Evolutionary conservation across 1,140 invertebrate genomes (phyloP).

Genomic region (Plutomurus gul): DNA sequence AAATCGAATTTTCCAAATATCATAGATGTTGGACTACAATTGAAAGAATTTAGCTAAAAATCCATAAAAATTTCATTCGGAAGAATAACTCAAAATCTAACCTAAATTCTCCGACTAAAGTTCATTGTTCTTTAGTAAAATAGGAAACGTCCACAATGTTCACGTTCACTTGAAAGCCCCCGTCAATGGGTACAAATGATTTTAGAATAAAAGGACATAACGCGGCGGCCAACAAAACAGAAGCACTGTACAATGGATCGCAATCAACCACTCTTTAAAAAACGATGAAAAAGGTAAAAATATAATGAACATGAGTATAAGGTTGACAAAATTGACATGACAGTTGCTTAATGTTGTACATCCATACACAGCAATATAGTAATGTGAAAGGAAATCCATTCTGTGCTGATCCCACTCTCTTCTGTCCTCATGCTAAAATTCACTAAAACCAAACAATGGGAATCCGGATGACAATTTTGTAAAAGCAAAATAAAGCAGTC

Average conservation of each 20-base stretch:
- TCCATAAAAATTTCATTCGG: no score
- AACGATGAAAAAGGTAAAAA: constrained; percentile 14
- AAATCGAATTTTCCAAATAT: no score
- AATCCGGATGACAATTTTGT: constrained; percentile 24
- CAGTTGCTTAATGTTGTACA: not conserved
- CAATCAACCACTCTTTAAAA: not conserved
- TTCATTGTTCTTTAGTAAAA: no score
- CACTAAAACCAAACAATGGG: not conserved
- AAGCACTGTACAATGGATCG: not conserved
- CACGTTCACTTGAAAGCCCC: no score
- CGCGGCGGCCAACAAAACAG: not conserved
- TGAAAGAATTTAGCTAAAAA: no score
- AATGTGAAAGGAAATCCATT: not conserved
- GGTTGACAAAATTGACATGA: not conserved
- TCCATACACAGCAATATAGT: no score
- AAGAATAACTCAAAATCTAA: no score
- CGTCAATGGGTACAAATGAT: not conserved
- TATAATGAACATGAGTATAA: not conserved
- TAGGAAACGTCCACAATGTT: no score
- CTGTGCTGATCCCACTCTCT: not conserved
- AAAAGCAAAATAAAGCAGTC: not conserved
- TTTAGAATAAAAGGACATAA: not conserved
- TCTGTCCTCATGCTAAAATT: not conserved
- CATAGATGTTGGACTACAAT: no score
- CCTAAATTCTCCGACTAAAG: no score